Conservation (phyloP, 2,888 invertebrate genomes). For the Neoscelio sp. region DNA sequence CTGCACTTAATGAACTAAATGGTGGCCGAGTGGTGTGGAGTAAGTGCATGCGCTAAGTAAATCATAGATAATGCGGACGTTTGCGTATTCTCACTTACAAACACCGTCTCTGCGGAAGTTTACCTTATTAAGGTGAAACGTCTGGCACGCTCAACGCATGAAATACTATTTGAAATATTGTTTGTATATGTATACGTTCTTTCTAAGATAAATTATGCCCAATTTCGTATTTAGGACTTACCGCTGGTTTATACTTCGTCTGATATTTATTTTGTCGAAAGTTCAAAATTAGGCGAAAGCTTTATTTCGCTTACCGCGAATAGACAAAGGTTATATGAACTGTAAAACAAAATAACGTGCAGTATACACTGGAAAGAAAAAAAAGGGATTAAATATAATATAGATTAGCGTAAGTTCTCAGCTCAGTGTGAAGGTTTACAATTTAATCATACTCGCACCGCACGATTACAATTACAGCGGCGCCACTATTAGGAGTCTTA, state of each 20-base stretch:
- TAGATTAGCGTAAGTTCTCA: constrained; percentile 53
- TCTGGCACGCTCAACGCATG: constrained; percentile 33
- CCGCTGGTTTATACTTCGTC: too few relatives aligned
- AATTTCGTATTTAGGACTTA: too few relatives aligned
- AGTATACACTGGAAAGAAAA: too few relatives aligned
- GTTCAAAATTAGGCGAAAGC: too few relatives aligned
- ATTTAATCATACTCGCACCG: constrained; percentile 60
- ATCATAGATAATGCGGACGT: constrained; percentile 67
- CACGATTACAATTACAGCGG: constrained; percentile 62
- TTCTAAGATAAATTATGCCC: constrained; percentile 18
- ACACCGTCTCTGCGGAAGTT: constrained; percentile 47
- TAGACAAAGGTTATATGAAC: too few relatives aligned
- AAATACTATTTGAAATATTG: constrained; percentile 17
- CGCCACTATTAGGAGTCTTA: constrained; percentile 59
- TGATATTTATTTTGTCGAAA: too few relatives aligned
- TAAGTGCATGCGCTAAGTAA: constrained; percentile 62
- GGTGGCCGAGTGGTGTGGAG: constrained; percentile 55
- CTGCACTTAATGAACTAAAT: constrained; percentile 66
- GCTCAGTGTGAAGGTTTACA: constrained; percentile 37
- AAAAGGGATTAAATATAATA: constrained; percentile 34
- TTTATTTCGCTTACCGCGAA: too few relatives aligned
- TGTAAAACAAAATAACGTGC: too few relatives aligned
- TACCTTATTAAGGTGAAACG: constrained; percentile 63
- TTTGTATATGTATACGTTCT: not conserved
- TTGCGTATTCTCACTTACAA: constrained; percentile 66